Evolutionary conservation across 2,888 invertebrate species (phyloP).

Genomic region (Pterostichus madidus): DNA sequence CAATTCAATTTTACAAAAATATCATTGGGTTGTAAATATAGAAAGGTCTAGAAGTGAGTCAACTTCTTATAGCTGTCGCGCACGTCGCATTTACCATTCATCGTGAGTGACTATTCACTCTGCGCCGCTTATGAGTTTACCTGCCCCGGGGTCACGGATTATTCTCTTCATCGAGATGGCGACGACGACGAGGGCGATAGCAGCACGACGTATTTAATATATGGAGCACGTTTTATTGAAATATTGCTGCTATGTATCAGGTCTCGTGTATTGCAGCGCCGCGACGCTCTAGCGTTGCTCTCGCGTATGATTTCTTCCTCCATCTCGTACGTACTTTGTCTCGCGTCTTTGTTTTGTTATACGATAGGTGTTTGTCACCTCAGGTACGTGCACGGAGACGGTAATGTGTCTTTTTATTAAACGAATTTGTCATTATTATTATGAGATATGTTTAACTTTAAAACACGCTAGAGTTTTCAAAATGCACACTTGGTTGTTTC

Average conservation of each 20-base stretch:
- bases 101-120: constrained; percentile 68
- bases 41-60: constrained; percentile 46
- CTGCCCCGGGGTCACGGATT: constrained; percentile 68
- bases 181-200: no score
- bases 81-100: no score
- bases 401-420: background rate
- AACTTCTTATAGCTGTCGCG: no score
- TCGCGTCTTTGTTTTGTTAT: constrained; percentile 49
- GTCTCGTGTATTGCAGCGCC: constrained; percentile 48
- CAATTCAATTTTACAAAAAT: no score
- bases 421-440: constrained; percentile 20
- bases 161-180: constrained; percentile 38
- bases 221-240: constrained; percentile 65
- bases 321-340: constrained; percentile 19
- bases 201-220: constrained; percentile 47
- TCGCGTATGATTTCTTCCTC: constrained; percentile 42
- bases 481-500: no score
- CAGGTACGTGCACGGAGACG: background rate
- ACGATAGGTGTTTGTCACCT: constrained; percentile 35
- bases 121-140: constrained; percentile 71
- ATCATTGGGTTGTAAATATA: no score
- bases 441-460: no score
- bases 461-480: no score
- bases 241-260: constrained; percentile 62
- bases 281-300: background rate